phyloP scores from a whole-genome alignment of 2,113 vertebrate species.

The Archocentrus centrarchus region DNA sequence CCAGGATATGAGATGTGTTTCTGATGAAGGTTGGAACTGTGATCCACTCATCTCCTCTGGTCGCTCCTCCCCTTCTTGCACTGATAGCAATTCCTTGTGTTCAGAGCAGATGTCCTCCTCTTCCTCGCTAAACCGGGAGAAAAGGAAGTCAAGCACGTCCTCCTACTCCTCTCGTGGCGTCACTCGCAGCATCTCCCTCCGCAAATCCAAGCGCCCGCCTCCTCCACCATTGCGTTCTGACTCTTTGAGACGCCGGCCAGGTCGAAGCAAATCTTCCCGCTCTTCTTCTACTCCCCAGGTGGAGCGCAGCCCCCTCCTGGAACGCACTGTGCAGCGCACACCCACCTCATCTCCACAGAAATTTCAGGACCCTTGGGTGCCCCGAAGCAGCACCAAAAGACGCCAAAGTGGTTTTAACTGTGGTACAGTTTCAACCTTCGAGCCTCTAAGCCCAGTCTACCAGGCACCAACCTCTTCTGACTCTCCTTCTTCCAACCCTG shows the following conservation, averaged over 20 bases:
- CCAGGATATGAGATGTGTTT: constrained; percentile 62
- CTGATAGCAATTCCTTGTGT: constrained; percentile 79
- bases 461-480: background rate
- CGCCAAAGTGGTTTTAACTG: constrained; percentile 82
- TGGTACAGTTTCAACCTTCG: constrained; percentile 58
- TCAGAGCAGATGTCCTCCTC: constrained; percentile 77
- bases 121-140: constrained; percentile 12
- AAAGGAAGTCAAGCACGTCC: constrained; percentile 48
- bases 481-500: background rate
- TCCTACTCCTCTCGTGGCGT: background rate
- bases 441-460: constrained; percentile 15
- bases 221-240: constrained; percentile 89
- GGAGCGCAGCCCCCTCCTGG: constrained; percentile 80
- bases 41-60: constrained; percentile 75
- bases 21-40: constrained; percentile 61
- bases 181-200: constrained; percentile 87
- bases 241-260: constrained; percentile 85
- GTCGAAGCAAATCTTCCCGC: constrained; percentile 62
- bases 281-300: constrained; percentile 81
- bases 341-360: constrained; percentile 79
- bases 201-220: constrained; percentile 91
- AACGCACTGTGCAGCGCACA: constrained; percentile 75
- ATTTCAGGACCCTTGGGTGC: constrained; percentile 90
- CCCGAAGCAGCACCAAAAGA: constrained; percentile 83
- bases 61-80: constrained; percentile 74